Evolutionary conservation across 2,888 invertebrate genomes (phyloP), one percentile per base, ranked within the genome.

Genomic region (Drosophila fulvimacula): DNA sequence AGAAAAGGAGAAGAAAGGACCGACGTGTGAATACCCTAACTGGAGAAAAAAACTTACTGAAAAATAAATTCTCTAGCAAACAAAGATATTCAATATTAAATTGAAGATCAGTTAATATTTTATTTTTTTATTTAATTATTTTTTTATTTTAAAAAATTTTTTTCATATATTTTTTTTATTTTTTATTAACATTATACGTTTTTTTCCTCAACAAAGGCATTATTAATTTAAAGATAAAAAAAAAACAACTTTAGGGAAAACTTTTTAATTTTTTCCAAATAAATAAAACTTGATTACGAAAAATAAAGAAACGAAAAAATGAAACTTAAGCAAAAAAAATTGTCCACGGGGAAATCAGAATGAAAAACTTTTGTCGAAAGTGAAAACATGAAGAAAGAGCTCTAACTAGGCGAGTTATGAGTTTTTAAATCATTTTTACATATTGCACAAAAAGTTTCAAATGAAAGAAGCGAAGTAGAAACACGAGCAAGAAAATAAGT

Each of bases 301-400:
- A 48, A 32, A 17, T 13, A n/a, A 32, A 30, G 15, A 10, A 27
- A 39, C 0, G 17, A 11, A n/a, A 17, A 55, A 41, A 11, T 0
- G 19, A 10, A 41, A 17, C 38, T 41, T 7, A 10, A 44, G 56
- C 32, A 32, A n/a, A 42, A 56, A 56, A 24, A 1, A 15, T 5
- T 57, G 15, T 36, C 57, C 36, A 57, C 17, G 5, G 57, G 57
- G 57, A 57, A 57, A 57, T 57, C 36, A 57, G 36, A 48, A 17
- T 21, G 6, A 7, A 15, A 44, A 44, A 56, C 34, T 56, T 52
- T 52, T 17, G 3, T 17, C 46, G 48, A 32, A 38, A 53, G 21
- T 56, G 56, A 21, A 32, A 56, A 34, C 42, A 56, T 11, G 19
- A 11, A 32, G 48, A 56, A 30, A 15, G 30, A 30, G 41, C 30